phyloP scores from a whole-genome alignment of 2,888 invertebrate species.

The Drosophila multiciliata region DNA sequence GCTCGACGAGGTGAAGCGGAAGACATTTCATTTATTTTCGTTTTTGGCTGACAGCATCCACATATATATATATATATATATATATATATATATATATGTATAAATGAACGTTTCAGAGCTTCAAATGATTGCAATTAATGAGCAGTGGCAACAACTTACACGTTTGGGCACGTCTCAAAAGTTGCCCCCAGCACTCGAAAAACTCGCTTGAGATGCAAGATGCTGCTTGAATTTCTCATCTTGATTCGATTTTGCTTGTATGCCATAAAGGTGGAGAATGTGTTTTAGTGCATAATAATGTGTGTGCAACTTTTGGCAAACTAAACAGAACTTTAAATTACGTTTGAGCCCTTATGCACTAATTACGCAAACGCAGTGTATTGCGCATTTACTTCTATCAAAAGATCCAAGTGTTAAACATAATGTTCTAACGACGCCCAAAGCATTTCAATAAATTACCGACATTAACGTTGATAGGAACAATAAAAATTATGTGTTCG shows the following conservation, averaged over 20 bases:
- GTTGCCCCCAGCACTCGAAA: constrained; percentile 33
- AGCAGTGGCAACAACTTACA: constrained; percentile 16
- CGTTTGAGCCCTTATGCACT: background rate
- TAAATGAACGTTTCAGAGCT: constrained; percentile 11
- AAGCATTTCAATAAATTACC: constrained; percentile 70
- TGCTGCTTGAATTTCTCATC: constrained; percentile 41
- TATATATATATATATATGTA: background rate
- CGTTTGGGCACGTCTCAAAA: constrained; percentile 55
- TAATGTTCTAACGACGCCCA: constrained; percentile 39
- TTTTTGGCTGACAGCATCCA: constrained; percentile 14
- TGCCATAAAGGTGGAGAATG: constrained; percentile 20
- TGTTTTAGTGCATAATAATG: constrained; percentile 20
- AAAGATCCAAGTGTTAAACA: background rate
- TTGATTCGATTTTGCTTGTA: constrained; percentile 45
- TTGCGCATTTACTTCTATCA: constrained; percentile 42
- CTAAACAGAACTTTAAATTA: constrained; percentile 29
- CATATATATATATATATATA: background rate
- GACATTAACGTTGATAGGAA: constrained; percentile 53
- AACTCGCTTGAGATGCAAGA: constrained; percentile 51
- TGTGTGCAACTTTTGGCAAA: constrained; percentile 45
- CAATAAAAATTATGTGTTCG: constrained; percentile 61
- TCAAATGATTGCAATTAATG: constrained; percentile 56
- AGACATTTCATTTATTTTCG: constrained; percentile 12
- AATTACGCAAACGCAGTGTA: constrained; percentile 41
- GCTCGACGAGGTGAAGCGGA: constrained; percentile 33